Conservation (phyloP, 2,113 vertebrate genomes). For the Microcebus lehilahytsara region DNA sequence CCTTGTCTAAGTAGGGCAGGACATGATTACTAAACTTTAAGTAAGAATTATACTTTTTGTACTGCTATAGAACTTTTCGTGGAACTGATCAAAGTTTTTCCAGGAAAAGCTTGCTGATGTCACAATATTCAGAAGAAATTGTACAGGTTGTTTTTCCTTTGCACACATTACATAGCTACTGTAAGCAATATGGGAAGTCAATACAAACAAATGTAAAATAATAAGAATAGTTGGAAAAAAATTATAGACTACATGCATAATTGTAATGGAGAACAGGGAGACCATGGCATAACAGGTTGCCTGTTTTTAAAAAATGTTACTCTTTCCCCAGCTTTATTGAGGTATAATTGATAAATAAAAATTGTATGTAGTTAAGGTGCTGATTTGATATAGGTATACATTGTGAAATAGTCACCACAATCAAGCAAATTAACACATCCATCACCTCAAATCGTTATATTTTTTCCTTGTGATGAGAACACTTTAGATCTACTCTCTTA, state of each 20-base stretch:
- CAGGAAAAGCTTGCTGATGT: not conserved
- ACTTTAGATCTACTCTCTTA: not conserved
- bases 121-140: constrained; percentile 37
- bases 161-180: not conserved
- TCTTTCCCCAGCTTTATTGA: not conserved
- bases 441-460: not conserved
- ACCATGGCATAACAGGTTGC: not conserved
- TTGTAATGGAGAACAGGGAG: not conserved
- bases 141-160: not conserved
- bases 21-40: not conserved
- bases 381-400: not conserved
- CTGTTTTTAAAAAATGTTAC: not conserved
- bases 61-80: not conserved
- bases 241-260: not conserved
- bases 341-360: not conserved
- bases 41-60: not conserved
- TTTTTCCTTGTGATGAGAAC: not conserved
- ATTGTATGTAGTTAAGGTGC: not conserved
- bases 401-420: not conserved
- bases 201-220: not conserved
- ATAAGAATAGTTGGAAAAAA: not conserved
- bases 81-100: not conserved
- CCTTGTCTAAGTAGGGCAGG: not conserved
- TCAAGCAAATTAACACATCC: not conserved
- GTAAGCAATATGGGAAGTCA: not conserved